Conservation (phyloP, 2,797 vertebrate species). For the Loriculus beryllinus region DNA sequence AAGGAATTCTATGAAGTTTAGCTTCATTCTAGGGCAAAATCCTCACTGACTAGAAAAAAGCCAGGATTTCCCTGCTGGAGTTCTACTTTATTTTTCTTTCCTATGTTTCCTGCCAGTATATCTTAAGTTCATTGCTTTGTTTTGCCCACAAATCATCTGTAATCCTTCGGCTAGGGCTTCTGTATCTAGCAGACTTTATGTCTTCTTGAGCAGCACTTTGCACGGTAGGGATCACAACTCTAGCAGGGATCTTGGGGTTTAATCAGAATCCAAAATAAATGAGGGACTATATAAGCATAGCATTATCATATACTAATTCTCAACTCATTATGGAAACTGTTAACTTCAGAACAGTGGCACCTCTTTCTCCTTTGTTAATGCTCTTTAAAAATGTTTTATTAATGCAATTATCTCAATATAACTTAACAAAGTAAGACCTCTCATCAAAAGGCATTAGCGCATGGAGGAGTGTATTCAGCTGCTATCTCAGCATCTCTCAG, state of each 20-base stretch:
- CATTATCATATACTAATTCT: conserved; percentile 22
- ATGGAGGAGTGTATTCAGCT: neutral
- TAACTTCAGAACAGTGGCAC: neutral
- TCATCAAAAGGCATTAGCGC: neutral
- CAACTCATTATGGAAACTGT: conserved; percentile 28
- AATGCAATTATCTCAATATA: conserved; percentile 44
- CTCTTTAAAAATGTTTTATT: conserved; percentile 60
- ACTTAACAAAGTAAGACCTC: conserved; percentile 7
- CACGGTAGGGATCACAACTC: neutral
- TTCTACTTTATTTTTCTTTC: neutral
- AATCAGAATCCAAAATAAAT: conserved; percentile 32
- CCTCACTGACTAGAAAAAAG: neutral
- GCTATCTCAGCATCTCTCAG: neutral
- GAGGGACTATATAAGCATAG: neutral
- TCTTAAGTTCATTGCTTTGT: conserved; percentile 28
- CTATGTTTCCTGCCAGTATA: neutral
- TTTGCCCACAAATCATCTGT: conserved; percentile 23
- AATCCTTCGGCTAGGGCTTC: neutral
- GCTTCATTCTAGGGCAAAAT: neutral
- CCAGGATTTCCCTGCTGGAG: neutral
- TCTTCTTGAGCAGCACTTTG: conserved; percentile 7
- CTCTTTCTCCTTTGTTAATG: conserved; percentile 24
- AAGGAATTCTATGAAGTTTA: neutral
- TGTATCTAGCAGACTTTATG: neutral
- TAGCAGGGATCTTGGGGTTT: neutral